These are phyloP conservation scores for Ctenoplectra terminalis DNA, from an alignment of 1,140 invertebrate species.

Conservation along the genomic window DNA sequence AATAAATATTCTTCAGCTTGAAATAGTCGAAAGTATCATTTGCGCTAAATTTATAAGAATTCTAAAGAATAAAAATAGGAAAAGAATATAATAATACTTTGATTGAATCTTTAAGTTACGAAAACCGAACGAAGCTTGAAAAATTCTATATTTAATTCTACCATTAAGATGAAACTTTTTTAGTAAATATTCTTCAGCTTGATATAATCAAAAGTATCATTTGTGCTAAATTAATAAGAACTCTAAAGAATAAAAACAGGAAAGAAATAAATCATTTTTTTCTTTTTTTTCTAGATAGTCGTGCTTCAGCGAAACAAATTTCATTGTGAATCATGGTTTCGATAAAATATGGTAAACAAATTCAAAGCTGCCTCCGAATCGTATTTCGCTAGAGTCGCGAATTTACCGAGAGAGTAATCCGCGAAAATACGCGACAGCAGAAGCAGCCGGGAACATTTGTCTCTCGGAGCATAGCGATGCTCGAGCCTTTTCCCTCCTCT, in stretches of 20 bases:
- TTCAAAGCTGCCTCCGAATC: background rate
- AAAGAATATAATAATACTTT: too few species aligned
- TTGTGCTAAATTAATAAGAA: too few species aligned
- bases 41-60: too few species aligned
- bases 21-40: too few species aligned
- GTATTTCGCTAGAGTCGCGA: background rate
- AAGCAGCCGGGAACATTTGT: constrained; percentile 9
- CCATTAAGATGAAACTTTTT: too few species aligned
- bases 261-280: background rate
- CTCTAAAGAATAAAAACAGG: background rate
- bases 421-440: constrained; percentile 1
- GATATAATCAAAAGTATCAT: too few species aligned
- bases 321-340: background rate
- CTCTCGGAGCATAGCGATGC: background rate
- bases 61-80: too few species aligned
- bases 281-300: background rate
- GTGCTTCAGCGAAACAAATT: background rate
- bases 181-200: too few species aligned
- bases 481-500: constrained; percentile 8
- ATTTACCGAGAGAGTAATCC: constrained; percentile 14
- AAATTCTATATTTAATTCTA: too few species aligned
- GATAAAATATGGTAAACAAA: background rate
- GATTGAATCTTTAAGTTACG: too few species aligned
- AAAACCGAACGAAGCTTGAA: too few species aligned
- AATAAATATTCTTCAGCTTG: too few species aligned